These are phyloP conservation scores for Sclerurus mexicanus DNA, from an alignment of 2,113 vertebrate species.

Conservation along the genomic window DNA sequence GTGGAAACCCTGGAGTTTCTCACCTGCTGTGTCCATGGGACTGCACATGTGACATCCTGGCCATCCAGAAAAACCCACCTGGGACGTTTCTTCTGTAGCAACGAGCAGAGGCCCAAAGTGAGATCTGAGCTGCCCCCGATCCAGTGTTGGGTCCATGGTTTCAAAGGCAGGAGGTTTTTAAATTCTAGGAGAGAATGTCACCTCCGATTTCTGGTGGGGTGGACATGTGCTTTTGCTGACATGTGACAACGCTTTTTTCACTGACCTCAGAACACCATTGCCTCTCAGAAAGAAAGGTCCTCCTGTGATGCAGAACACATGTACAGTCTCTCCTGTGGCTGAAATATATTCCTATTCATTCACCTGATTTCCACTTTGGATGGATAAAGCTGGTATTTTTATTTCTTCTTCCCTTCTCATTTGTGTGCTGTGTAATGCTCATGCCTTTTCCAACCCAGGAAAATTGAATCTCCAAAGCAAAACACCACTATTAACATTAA, in stretches of 20 bases:
- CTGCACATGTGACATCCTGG: rapidly evolving
- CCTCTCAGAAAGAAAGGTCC: not conserved
- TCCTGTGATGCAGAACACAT: not conserved
- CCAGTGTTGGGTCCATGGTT: rapidly evolving
- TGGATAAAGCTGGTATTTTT: not conserved
- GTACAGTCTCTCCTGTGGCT: not conserved
- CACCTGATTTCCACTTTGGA: not conserved
- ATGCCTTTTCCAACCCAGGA: not conserved
- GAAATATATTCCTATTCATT: not conserved
- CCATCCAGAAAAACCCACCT: not conserved
- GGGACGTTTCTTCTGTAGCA: not conserved
- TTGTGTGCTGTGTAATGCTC: rapidly evolving
- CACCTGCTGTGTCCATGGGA: not conserved
- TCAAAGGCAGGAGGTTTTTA: not conserved
- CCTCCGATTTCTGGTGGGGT: not conserved
- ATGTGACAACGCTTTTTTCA: not conserved
- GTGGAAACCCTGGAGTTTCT: not conserved
- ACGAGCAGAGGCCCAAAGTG: not conserved
- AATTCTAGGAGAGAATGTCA: not conserved
- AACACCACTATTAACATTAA: not conserved
- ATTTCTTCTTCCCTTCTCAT: not conserved
- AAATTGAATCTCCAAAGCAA: slow-evolving; percentile 27
- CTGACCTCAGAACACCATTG: not conserved
- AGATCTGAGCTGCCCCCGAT: not conserved
- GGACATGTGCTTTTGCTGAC: slow-evolving; percentile 18